phyloP scores from a whole-genome alignment of 1,140 invertebrate species.

The Ganaspis sp. region DNA sequence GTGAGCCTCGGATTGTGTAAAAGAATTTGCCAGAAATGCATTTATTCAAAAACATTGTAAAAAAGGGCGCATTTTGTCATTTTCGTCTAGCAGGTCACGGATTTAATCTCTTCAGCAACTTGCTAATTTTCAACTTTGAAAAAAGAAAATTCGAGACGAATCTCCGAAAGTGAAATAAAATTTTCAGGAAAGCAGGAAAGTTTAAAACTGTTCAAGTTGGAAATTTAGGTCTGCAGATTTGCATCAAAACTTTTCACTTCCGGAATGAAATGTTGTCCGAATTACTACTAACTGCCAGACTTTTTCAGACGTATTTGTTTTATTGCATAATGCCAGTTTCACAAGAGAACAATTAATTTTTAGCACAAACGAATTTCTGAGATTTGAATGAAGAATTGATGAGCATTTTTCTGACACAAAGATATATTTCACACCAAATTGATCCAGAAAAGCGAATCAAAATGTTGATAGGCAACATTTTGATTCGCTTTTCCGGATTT shows the following conservation, averaged over 20 bases:
- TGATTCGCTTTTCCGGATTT: no score
- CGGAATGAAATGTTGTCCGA: not conserved
- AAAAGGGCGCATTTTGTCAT: not conserved
- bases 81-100: not conserved
- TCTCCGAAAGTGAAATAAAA: slow-evolving; percentile 4
- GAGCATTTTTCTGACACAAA: no score
- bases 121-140: not conserved
- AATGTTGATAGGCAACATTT: no score
- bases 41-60: not conserved
- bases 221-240: not conserved
- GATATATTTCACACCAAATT: no score
- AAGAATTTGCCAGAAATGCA: not conserved
- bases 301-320: not conserved
- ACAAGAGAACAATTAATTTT: not conserved
- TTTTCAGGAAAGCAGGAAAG: not conserved
- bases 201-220: slow-evolving; percentile 2
- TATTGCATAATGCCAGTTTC: not conserved
- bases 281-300: not conserved
- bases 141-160: not conserved
- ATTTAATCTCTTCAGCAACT: not conserved
- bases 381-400: not conserved
- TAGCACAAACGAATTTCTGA: not conserved
- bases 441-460: no score
- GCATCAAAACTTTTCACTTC: slow-evolving; percentile 8
- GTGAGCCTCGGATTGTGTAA: not conserved